These are phyloP conservation scores for Chiroxiphia lanceolata DNA, from an alignment of 2,797 vertebrate species.

Conservation along the genomic window DNA sequence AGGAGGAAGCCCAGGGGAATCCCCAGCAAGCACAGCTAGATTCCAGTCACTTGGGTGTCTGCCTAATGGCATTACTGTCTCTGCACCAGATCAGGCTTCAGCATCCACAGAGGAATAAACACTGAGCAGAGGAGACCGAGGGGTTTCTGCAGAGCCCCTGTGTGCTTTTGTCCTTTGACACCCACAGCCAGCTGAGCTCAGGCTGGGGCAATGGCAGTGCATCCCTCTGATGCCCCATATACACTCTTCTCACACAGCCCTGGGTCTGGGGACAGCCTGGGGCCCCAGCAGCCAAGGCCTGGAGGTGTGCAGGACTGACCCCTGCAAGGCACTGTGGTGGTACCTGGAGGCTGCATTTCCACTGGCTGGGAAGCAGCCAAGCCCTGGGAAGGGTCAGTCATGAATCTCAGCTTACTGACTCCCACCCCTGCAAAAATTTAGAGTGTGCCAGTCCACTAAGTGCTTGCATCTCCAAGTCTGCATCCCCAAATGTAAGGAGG, in stretches of 20 bases:
- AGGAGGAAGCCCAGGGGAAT: conserved; percentile 33
- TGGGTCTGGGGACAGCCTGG: background rate
- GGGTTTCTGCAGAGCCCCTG: background rate
- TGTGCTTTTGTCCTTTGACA: background rate
- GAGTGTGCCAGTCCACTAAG: background rate
- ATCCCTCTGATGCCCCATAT: background rate
- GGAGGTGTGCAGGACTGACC: background rate
- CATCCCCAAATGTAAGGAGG: background rate
- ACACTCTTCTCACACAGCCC: background rate
- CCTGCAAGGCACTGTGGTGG: background rate
- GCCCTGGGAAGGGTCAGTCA: background rate
- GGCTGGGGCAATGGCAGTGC: background rate
- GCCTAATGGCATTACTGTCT: background rate
- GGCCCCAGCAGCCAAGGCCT: background rate
- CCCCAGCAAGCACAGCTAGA: background rate
- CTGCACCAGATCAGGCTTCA: background rate
- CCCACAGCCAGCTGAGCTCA: background rate
- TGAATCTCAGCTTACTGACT: background rate
- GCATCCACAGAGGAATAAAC: background rate
- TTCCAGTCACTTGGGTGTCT: background rate
- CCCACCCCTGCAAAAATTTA: background rate
- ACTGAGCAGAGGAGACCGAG: background rate
- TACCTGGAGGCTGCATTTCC: background rate
- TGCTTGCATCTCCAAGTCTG: background rate
- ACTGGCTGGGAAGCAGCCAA: background rate